Percentiles rank a stretch among this genome's conserved stretches.
Conservation (phyloP, 2,113 vertebrate species). For the Pachycephala philippinensis region DNA sequence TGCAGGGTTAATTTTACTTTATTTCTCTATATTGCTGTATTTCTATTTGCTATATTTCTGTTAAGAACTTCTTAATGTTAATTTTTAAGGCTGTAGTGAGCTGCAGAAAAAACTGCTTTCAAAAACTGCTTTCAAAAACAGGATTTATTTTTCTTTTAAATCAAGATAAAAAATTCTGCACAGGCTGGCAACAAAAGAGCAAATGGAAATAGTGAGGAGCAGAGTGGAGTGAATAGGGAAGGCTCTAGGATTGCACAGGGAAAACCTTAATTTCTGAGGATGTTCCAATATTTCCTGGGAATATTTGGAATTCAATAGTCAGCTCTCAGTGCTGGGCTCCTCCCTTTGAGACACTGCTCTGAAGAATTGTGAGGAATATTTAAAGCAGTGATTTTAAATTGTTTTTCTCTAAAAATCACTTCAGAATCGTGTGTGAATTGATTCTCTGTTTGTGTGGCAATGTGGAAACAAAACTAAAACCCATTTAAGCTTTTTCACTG, state of each 20-base stretch:
- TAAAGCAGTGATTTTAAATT: neutral
- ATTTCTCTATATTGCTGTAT: neutral
- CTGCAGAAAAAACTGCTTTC: neutral
- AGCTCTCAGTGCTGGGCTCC: neutral
- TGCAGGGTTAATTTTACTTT: neutral
- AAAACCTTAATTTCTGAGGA: neutral
- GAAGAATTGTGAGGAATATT: neutral
- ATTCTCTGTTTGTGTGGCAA: neutral
- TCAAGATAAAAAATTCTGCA: neutral
- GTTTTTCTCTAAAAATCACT: neutral
- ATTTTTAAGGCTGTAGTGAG: neutral
- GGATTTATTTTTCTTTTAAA: neutral
- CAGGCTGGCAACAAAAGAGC: neutral
- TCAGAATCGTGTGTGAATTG: fast-evolving
- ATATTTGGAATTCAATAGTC: neutral
- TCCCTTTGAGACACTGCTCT: neutral
- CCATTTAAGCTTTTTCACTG: neutral
- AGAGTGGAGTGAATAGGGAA: no score
- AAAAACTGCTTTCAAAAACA: neutral
- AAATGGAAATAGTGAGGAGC: neutral
- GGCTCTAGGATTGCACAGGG: neutral
- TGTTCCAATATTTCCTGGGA: neutral
- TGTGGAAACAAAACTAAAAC: neutral
- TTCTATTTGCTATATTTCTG: neutral
- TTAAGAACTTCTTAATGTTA: neutral